These are phyloP conservation scores for Tolmerus cingulatus DNA, from an alignment of 2,888 invertebrate genomes.

Conservation along the genomic window DNA sequence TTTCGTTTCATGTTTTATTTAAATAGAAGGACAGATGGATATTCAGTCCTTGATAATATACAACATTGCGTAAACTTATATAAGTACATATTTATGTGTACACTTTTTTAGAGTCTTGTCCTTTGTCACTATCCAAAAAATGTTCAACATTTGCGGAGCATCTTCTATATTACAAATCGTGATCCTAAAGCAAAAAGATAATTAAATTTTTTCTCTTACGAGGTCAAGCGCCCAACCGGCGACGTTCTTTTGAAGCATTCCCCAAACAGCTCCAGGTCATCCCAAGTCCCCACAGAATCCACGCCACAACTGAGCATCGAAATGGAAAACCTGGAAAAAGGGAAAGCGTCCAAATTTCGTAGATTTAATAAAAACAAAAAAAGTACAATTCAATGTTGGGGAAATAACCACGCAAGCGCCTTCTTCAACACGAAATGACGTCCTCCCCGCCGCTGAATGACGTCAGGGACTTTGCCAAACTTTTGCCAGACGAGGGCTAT, in stretches of 20 bases:
- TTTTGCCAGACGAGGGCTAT: not conserved
- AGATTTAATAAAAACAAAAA: not conserved
- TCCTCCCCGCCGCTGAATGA: not conserved
- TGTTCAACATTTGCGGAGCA: not conserved
- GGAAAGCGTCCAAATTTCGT: not conserved
- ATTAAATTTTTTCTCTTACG: not conserved
- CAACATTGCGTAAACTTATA: no score
- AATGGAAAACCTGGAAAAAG: slow-evolving; percentile 12
- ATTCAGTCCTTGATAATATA: not conserved
- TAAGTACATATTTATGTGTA: no score
- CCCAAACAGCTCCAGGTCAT: not conserved
- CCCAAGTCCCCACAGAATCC: not conserved
- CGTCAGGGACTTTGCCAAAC: not conserved
- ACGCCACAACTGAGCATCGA: not conserved
- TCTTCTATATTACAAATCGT: not conserved
- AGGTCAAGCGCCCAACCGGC: not conserved
- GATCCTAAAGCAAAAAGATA: not conserved
- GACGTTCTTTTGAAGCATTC: not conserved
- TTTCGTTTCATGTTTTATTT: not conserved
- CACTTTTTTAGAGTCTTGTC: no score
- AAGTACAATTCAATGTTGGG: not conserved
- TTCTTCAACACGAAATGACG: not conserved
- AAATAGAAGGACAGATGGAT: not conserved
- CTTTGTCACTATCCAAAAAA: not conserved
- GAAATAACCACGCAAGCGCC: not conserved